A percentile compares a stretch with the other conserved stretches of the same genome.
These are phyloP conservation scores for Neosilurus mollespiculum DNA, from an alignment of 2,797 vertebrate species.

Conservation along the genomic window DNA sequence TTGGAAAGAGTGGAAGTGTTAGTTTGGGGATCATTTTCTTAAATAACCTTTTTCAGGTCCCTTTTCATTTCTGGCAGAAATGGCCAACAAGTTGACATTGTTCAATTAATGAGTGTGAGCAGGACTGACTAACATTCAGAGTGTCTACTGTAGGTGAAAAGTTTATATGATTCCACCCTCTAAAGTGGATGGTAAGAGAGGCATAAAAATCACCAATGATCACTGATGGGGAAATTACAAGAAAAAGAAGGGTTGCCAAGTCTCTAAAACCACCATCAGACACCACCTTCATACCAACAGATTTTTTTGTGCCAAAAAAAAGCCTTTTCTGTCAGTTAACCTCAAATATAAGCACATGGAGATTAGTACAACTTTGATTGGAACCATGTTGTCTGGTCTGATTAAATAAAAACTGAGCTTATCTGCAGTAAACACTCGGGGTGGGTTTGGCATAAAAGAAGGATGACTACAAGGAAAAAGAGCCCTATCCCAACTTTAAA, in stretches of 20 bases:
- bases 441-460: not conserved
- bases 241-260: not conserved
- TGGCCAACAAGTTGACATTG: constrained; percentile 2
- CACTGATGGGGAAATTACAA: not conserved
- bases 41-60: constrained; percentile 13
- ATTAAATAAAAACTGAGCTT: too few species aligned
- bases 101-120: constrained; percentile 43
- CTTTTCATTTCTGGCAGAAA: constrained; percentile 20
- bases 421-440: not conserved
- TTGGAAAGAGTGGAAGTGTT: constrained; percentile 28
- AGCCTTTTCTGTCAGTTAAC: too few species aligned
- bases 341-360: too few species aligned
- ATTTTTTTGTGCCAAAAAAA: too few species aligned
- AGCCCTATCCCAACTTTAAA: not conserved
- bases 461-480: not conserved
- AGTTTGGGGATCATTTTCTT: constrained; percentile 32
- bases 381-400: too few species aligned
- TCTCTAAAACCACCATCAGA: not conserved
- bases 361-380: too few species aligned
- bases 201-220: not conserved
- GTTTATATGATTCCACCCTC: constrained; percentile 14
- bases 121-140: not conserved
- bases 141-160: constrained; percentile 20
- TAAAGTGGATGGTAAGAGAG: not conserved
- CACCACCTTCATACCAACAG: not conserved